Conservation (phyloP, 2,113 vertebrate species). For the Echinops telfairi region DNA sequence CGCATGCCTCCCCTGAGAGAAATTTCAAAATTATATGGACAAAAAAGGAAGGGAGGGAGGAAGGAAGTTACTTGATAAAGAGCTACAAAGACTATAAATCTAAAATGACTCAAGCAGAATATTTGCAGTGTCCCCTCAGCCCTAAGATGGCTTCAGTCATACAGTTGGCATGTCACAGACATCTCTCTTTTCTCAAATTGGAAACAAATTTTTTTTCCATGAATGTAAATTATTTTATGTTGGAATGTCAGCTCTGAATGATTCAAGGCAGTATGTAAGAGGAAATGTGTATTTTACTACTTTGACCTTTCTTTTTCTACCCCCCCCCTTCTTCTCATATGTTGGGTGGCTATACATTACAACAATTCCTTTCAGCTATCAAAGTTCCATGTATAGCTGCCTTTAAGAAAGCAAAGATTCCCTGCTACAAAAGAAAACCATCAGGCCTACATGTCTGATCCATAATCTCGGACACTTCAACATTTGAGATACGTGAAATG, state of each 20-base stretch:
- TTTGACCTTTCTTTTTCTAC: conserved; percentile 53
- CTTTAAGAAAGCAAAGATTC: conserved; percentile 75
- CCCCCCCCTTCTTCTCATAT: conserved; percentile 44
- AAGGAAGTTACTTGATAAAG: conserved; percentile 14
- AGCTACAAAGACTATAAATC: conserved; percentile 24
- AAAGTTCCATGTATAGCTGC: conserved; percentile 78
- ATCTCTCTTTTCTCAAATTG: conserved; percentile 12
- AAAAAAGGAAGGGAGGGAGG: neutral
- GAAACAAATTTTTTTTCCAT: neutral
- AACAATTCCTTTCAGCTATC: conserved; percentile 72
- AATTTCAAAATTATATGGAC: neutral
- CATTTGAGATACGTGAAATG: conserved; percentile 62
- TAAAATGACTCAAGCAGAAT: neutral
- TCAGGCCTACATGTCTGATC: conserved; percentile 65
- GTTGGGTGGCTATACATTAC: conserved; percentile 73
- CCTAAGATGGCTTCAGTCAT: neutral
- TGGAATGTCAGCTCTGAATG: conserved; percentile 4
- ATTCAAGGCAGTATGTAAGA: conserved; percentile 7
- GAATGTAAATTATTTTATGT: neutral
- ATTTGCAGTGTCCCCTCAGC: neutral
- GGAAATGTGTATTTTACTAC: conserved; percentile 8
- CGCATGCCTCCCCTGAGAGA: neutral
- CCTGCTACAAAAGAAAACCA: conserved; percentile 47
- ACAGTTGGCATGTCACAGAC: neutral
- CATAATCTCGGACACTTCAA: conserved; percentile 49